Percentiles rank a stretch among this genome's conserved stretches.
Evolutionary conservation across 2,797 vertebrate genomes (phyloP).

Genomic region (Lepidocolaptes lacrymiger): DNA sequence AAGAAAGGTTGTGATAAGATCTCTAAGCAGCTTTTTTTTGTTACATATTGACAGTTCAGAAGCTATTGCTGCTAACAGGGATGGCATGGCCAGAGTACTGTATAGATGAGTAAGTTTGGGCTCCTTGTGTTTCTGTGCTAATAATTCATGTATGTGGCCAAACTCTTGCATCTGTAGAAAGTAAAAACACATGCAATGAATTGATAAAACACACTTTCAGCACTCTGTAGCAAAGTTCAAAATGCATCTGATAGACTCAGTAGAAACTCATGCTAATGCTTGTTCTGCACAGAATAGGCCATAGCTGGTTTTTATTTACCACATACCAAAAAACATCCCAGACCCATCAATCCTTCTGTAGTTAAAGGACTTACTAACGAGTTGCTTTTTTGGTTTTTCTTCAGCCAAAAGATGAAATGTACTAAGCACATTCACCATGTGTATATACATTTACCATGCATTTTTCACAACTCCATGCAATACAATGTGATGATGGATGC

Average conservation of each 20-base stretch:
- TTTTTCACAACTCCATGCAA: background rate
- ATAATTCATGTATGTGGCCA: background rate
- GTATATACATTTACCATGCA: background rate
- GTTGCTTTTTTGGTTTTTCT: background rate
- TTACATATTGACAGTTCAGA: background rate
- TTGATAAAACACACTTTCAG: background rate
- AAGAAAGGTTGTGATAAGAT: background rate
- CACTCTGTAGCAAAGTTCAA: background rate
- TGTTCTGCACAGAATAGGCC: background rate
- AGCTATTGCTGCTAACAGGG: background rate
- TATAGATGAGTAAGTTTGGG: rapidly evolving
- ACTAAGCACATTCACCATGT: background rate
- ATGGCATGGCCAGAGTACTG: too few relatives aligned
- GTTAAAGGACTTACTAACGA: background rate
- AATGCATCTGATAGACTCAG: background rate
- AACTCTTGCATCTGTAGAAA: background rate
- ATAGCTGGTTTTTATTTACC: background rate
- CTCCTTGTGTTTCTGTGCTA: background rate
- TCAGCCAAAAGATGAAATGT: background rate
- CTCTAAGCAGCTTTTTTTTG: background rate
- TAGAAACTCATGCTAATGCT: rapidly evolving
- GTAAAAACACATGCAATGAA: rapidly evolving
- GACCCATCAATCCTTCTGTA: background rate
- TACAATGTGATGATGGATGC: background rate
- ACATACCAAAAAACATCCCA: background rate